Evolutionary conservation across 2,113 vertebrate genomes (phyloP), one percentile per base, ranked within the genome.

Genomic region (Toxotes chatareus): DNA sequence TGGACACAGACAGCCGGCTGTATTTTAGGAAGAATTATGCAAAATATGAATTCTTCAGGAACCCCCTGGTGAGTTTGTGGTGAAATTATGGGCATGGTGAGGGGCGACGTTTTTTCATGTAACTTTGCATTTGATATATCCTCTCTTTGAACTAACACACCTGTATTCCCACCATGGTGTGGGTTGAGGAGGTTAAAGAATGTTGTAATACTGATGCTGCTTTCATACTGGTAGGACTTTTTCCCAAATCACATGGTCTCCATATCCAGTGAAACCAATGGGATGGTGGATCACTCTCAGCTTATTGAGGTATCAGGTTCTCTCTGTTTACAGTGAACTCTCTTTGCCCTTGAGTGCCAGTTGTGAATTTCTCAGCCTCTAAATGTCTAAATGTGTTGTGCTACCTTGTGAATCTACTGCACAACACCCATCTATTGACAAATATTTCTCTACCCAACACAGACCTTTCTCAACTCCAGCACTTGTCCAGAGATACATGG

Each of bases 1-100:
- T 97, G 95, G 97, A 98, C 91, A 94, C 97, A 27, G 96, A 97
- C 90, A 96, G 95, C 91, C 96, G 96, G 34, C 93, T 99, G n/a
- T 97, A 95, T 92, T 97, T 99, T 93, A 96, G 97, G 91, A 99
- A 99, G 95, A 98, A 99, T 92, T 98, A 97, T 89, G 97, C 97
- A 82, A 99, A 99, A 93, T 99, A 99, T 86, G 97, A 99, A 86
- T 99, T 99, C 94, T 99, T 99, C 95, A 99, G 96, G 95, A 99
- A 96, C 85, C 97, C 98, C 42, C 86, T 97, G 96, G 98, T 99
- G 94, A 97, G 98, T 88, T 65, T 73, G 31, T 17, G 17, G 71
- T 40, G 0, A 5, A 16, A 17, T 9, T 49, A 4, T 57, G 23
- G n/a, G 23, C 19, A 36, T 4, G 17, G 51, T 46, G 16, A 61